Evolutionary conservation across 2,888 invertebrate genomes (phyloP).

Genomic region (Hybos culiciformis): DNA sequence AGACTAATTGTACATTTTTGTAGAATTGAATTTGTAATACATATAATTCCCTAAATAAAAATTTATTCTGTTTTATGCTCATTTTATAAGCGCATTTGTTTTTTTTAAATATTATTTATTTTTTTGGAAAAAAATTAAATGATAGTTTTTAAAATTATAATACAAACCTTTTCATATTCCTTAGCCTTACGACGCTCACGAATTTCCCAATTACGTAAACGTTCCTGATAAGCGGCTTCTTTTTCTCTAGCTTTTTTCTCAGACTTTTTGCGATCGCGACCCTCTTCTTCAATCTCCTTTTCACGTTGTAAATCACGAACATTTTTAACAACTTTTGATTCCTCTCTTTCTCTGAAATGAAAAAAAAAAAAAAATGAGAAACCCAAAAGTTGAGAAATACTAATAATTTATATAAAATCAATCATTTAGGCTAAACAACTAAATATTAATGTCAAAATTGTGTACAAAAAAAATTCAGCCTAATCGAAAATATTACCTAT

Average conservation of each 20-base stretch:
- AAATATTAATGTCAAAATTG: no score
- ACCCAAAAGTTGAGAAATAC: no score
- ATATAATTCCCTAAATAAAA: no score
- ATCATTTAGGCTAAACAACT: no score
- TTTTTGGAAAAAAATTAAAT: no score
- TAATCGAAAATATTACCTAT: conserved; percentile 38
- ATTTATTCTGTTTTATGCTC: no score
- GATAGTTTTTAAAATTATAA: neutral
- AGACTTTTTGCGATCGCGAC: conserved; percentile 73
- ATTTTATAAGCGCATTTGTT: no score
- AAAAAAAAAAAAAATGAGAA: no score
- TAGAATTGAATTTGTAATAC: no score
- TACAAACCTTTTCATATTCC: conserved; percentile 60
- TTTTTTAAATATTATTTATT: neutral
- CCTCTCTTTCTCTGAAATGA: conserved; percentile 36
- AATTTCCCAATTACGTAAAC: conserved; percentile 67
- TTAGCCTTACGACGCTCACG: conserved; percentile 80
- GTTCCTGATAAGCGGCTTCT: conserved; percentile 91
- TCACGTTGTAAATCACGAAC: conserved; percentile 52
- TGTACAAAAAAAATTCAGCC: conserved; percentile 35
- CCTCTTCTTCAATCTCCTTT: conserved; percentile 82
- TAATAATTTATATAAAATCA: no score
- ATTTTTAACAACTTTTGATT: conserved; percentile 40
- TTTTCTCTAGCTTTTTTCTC: conserved; percentile 89
- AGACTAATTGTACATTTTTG: no score